Conservation (phyloP, 2,888 invertebrate species). For the Crematogaster levior region DNA sequence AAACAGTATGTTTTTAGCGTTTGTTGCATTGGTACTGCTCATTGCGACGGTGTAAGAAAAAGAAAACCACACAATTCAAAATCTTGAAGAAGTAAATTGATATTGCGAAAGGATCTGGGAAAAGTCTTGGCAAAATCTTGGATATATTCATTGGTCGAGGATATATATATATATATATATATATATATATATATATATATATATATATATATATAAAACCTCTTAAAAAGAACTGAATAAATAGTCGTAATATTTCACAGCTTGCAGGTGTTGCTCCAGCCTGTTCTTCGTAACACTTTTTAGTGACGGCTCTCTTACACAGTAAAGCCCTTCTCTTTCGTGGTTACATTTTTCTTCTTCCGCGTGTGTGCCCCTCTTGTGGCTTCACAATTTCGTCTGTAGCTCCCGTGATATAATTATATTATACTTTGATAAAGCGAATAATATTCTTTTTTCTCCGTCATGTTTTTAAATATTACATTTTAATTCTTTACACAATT, state of each 20-base stretch:
- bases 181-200: constrained; percentile 38
- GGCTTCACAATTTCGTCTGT: constrained; percentile 21
- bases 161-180: constrained; percentile 28
- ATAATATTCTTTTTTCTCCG: background rate
- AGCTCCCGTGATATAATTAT: constrained; percentile 4
- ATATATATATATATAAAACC: constrained; percentile 33
- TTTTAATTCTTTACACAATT: background rate
- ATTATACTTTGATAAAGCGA: background rate
- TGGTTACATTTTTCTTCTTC: constrained; percentile 44
- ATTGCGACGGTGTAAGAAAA: background rate
- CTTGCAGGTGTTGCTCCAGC: constrained; percentile 46
- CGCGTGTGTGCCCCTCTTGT: constrained; percentile 15
- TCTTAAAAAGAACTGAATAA: constrained; percentile 48
- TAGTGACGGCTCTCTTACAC: constrained; percentile 45
- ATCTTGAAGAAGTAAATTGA: constrained; percentile 48
- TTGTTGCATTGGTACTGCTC: background rate
- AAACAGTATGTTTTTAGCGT: constrained; percentile 16
- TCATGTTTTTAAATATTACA: background rate
- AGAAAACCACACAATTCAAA: constrained; percentile 12
- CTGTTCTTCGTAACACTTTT: constrained; percentile 39
- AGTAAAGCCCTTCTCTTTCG: constrained; percentile 32
- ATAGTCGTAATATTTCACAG: constrained; percentile 52
- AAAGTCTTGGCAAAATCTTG: constrained; percentile 38
- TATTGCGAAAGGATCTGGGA: constrained; percentile 27
- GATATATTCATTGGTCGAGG: constrained; percentile 47